Conservation (phyloP, 1,140 invertebrate genomes). For the Euborellia annulipes region DNA sequence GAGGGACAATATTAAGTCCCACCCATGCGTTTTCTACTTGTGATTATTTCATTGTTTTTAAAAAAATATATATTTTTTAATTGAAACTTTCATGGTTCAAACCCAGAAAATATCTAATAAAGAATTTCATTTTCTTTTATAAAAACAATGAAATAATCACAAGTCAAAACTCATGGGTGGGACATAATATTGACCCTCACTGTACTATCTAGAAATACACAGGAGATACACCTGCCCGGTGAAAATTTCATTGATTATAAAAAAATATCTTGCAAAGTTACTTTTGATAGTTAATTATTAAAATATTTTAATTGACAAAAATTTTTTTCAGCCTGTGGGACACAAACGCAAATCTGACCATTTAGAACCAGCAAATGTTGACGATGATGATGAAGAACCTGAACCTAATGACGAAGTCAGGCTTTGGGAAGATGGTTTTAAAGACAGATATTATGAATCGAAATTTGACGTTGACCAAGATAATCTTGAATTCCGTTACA, state of each 20-base stretch:
- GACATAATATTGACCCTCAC: too few relatives aligned
- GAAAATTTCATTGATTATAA: slow-evolving; percentile 15
- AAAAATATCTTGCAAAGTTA: slow-evolving; percentile 2
- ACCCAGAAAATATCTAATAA: too few relatives aligned
- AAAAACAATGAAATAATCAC: too few relatives aligned
- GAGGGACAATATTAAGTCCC: too few relatives aligned
- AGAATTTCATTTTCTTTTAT: too few relatives aligned
- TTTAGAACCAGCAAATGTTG: slow-evolving; percentile 30
- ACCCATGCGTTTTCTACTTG: too few relatives aligned
- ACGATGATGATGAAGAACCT: slow-evolving; percentile 46
- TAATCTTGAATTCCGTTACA: slow-evolving; percentile 74
- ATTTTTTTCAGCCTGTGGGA: slow-evolving; percentile 14
- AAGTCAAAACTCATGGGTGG: too few relatives aligned
- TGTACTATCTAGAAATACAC: too few relatives aligned
- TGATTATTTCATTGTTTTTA: too few relatives aligned
- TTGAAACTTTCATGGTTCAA: too few relatives aligned
- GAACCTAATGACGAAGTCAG: slow-evolving; percentile 84
- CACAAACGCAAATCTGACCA: slow-evolving; percentile 32
- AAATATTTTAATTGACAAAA: not conserved
- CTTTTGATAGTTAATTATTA: not conserved
- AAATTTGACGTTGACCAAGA: slow-evolving; percentile 82
- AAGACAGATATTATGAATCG: slow-evolving; percentile 92
- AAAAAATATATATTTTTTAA: too few relatives aligned
- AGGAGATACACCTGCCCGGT: too few relatives aligned
- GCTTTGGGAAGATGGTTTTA: slow-evolving; percentile 95